These are phyloP conservation scores for Actinostola sp. DNA, from an alignment of 92 coral and sea anemone genomes.

Conservation along the genomic window DNA sequence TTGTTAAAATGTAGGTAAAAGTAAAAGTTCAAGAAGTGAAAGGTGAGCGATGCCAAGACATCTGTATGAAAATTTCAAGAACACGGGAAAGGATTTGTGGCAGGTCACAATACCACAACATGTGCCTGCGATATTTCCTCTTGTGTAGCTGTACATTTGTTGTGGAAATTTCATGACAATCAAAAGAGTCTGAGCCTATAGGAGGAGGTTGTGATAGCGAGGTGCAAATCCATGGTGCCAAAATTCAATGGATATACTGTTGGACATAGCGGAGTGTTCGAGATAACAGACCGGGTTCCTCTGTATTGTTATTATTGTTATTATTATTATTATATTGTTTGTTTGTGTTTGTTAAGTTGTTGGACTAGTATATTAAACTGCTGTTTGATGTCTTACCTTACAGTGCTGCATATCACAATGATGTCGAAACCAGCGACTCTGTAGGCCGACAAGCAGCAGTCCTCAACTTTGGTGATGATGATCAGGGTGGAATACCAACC, in stretches of 20 bases:
- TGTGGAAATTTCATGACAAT: background rate
- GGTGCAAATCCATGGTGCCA: no score
- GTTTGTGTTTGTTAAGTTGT: background rate
- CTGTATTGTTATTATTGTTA: no score
- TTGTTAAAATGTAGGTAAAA: background rate
- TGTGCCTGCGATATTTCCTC: background rate
- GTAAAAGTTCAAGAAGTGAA: background rate
- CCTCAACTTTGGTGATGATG: constrained; percentile 2
- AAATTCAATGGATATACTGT: no score
- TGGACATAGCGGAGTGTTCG: no score
- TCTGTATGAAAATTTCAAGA: background rate
- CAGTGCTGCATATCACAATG: constrained; percentile 36
- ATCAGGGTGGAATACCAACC: constrained; percentile 17
- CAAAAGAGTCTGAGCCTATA: no score
- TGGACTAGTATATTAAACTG: background rate
- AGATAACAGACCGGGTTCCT: no score
- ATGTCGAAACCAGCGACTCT: constrained; percentile 9
- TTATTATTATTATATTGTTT: no score
- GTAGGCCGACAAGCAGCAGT: constrained; percentile 13
- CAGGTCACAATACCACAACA: background rate
- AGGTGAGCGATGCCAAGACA: background rate
- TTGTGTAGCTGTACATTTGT: background rate
- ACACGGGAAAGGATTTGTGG: background rate
- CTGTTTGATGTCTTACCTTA: background rate
- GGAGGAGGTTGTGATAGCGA: no score